Evolutionary conservation across 1,140 invertebrate species (phyloP), one percentile per base, ranked within the genome.

Genomic region (Carposina sasakii): DNA sequence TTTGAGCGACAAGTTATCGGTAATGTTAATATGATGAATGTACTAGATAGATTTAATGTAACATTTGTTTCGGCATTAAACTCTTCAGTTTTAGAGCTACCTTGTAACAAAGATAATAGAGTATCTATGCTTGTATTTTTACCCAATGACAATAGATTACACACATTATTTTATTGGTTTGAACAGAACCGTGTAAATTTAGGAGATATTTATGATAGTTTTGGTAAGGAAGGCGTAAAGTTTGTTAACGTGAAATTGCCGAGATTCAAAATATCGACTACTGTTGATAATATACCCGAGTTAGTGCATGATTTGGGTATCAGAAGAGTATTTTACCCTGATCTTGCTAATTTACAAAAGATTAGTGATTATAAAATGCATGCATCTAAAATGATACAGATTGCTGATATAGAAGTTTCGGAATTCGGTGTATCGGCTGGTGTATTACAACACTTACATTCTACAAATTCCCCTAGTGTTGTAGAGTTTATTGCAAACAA

Each of bases 381-480:
- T 69, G 73, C 76, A 63, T 92, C 59, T 59, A 71, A 63, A 61
- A 85, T 77, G 36, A 67, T 90, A 12, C 92, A 93, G 66, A 88
- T 90, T 54, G 87, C 89, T 13, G 88, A 89, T 62, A 89, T 94
- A 52, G 88, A 91, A 60, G 88, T 94, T 0, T 89, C 89, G 47
- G 92, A 94, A 75, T 85, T 90, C 52, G 92, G 92, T n/a, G 91
- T 88, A 8, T 76, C 88, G 19, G 91, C 91, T 6, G 77, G 86
- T 16, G 88, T 88, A 1, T 34, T 51, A 3, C 54, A 60, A 1
- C 88, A 88, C 61, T 88, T 88, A 40, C 47, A 82, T 21, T 44
- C 72, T 10, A 52, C 57, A 12, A 71, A 76, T 53, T 47, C 59
- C 9, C 52, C 65, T 13, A 54, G 58, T 6, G 59, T 68, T 8